Evolutionary conservation across 2,797 vertebrate genomes (phyloP).

Genomic region (Chrosomus eos): DNA sequence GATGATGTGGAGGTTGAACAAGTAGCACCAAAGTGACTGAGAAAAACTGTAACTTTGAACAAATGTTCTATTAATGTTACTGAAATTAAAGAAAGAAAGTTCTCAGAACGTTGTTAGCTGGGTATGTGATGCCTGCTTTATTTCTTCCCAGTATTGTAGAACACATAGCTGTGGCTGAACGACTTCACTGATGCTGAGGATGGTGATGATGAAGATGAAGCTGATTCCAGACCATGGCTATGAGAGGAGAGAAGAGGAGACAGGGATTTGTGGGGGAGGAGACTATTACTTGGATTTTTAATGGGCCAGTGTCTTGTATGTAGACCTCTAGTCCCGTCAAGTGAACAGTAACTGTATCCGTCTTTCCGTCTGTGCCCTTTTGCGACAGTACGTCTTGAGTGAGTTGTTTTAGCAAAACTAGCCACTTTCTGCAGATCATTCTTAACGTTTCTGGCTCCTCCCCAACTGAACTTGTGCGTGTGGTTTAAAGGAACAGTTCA

Average conservation of each 20-base stretch:
- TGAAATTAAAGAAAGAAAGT: background rate
- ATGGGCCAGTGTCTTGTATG: constrained; percentile 65
- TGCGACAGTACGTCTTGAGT: constrained; percentile 60
- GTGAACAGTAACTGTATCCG: constrained; percentile 69
- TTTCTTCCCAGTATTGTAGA: constrained; percentile 13
- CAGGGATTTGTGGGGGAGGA: constrained; percentile 40
- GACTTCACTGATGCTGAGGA: constrained; percentile 14
- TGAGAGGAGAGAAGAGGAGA: constrained; percentile 51
- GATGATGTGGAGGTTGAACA: background rate
- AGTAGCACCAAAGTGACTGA: background rate
- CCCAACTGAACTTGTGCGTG: constrained; percentile 7
- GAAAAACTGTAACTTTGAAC: background rate
- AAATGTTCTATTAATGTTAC: background rate
- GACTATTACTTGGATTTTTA: constrained; percentile 48
- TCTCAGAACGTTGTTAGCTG: background rate
- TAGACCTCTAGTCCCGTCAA: constrained; percentile 64
- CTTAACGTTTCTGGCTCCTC: constrained; percentile 39
- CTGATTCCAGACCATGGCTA: constrained; percentile 46
- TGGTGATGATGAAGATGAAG: constrained; percentile 29
- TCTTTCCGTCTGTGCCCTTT: constrained; percentile 64
- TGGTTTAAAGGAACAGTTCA: constrained; percentile 35
- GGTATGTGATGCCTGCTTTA: background rate
- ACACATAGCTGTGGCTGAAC: constrained; percentile 41
- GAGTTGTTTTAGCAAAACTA: constrained; percentile 64
- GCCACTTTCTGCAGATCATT: constrained; percentile 63